phyloP scores from a whole-genome alignment of 1,140 invertebrate genomes.

The Cotesia chilonis region DNA sequence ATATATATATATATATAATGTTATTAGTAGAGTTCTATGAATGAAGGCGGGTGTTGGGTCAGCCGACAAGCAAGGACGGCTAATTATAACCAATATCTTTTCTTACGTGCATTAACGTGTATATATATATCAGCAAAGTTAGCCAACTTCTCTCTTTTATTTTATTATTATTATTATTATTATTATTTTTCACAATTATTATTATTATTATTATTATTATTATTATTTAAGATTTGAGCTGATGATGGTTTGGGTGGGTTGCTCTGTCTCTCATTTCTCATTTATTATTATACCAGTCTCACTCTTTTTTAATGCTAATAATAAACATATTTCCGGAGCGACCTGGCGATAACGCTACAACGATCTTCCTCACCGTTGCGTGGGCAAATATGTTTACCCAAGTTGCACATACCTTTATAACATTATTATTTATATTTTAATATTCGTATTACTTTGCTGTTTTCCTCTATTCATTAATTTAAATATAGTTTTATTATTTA shows the following conservation, averaged over 20 bases:
- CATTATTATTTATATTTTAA: neutral
- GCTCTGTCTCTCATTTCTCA: neutral
- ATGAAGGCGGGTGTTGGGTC: constrained; percentile 56
- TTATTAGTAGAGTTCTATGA: constrained; percentile 54
- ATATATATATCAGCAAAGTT: constrained; percentile 11
- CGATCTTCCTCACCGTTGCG: neutral
- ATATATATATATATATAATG: neutral
- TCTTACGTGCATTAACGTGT: constrained; percentile 36
- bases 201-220: neutral
- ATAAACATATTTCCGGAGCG: constrained; percentile 12
- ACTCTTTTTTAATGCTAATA: constrained; percentile 12
- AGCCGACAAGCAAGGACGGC: constrained; percentile 58
- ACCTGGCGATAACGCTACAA: constrained; percentile 11
- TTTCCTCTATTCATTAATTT: neutral
- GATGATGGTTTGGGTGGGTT: too few species aligned
- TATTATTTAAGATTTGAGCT: neutral
- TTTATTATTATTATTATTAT: neutral
- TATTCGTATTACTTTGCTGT: neutral
- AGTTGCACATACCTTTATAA: neutral
- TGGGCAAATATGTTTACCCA: constrained; percentile 6
- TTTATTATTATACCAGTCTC: neutral
- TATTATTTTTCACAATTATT: neutral
- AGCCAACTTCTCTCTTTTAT: neutral
- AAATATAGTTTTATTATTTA: too few species aligned
- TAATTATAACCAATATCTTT: constrained; percentile 57